phyloP scores from a whole-genome alignment of 2,113 vertebrate species.

The Uropsilus gracilis region DNA sequence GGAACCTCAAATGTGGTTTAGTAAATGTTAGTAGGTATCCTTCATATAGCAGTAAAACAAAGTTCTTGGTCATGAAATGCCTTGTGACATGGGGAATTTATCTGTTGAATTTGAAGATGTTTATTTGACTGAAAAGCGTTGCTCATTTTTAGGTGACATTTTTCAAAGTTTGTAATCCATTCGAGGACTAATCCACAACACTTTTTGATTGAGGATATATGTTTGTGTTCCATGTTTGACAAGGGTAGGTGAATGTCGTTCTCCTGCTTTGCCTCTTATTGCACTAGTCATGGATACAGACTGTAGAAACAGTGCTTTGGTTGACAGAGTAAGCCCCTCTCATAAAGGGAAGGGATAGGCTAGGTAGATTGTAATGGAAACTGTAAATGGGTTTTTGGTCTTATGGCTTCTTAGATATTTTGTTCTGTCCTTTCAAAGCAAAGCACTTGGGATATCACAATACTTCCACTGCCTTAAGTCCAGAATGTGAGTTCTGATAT shows the following conservation, averaged over 20 bases:
- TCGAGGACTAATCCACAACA: not conserved
- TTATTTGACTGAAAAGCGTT: conserved; percentile 27
- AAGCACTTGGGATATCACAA: not conserved
- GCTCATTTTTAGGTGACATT: not conserved
- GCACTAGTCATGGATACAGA: not conserved
- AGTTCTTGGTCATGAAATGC: not conserved
- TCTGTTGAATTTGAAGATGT: conserved; percentile 31
- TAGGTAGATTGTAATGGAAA: not conserved
- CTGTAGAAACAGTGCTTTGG: not conserved
- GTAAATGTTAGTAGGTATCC: not conserved
- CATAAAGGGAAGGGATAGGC: not conserved
- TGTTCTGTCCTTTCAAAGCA: not conserved
- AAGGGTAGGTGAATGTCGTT: not conserved
- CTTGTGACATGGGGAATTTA: conserved; percentile 27
- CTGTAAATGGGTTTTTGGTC: not conserved
- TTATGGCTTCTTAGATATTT: not conserved
- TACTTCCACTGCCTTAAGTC: not conserved
- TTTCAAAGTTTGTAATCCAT: not conserved
- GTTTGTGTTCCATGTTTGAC: not conserved
- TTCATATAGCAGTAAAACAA: not conserved
- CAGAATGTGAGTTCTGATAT: not conserved
- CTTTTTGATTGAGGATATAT: not conserved
- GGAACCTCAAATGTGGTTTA: not conserved
- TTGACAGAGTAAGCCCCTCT: not conserved
- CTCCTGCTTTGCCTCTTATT: not conserved